phyloP scores from a whole-genome alignment of 1,140 invertebrate genomes.

The Tenebrio molitor region DNA sequence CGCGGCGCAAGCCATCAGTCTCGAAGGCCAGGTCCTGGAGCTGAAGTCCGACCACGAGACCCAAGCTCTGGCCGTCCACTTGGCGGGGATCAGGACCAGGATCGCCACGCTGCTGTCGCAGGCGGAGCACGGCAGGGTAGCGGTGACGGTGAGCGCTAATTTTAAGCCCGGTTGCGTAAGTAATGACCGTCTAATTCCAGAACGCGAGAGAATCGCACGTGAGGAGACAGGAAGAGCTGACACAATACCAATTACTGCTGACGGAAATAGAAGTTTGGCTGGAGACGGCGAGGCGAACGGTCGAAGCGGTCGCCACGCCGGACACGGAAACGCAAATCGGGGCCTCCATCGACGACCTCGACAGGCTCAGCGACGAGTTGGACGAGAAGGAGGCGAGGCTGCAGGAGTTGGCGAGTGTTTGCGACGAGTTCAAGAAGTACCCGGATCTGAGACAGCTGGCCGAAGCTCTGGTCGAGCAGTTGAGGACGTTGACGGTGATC shows the following conservation, averaged over 20 bases:
- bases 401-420: constrained; percentile 71
- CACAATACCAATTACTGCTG: constrained; percentile 73
- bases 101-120: constrained; percentile 73
- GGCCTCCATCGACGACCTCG: constrained; percentile 67
- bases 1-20: constrained; percentile 69
- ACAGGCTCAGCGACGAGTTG: constrained; percentile 71
- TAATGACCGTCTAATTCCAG: constrained; percentile 58
- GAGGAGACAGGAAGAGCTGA: constrained; percentile 71
- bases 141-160: constrained; percentile 70
- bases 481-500: constrained; percentile 69
- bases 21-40: constrained; percentile 69
- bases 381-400: constrained; percentile 71
- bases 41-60: constrained; percentile 70
- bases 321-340: constrained; percentile 66
- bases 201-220: constrained; percentile 70
- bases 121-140: constrained; percentile 72
- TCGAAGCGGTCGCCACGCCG: constrained; percentile 54
- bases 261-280: constrained; percentile 77
- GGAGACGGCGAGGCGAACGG: constrained; percentile 61
- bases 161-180: constrained; percentile 21
- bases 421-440: constrained; percentile 68
- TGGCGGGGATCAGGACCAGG: constrained; percentile 69
- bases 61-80: constrained; percentile 67
- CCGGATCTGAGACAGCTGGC: constrained; percentile 68
- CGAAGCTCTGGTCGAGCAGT: constrained; percentile 70